These are phyloP conservation scores for Diadumene lineata DNA, from an alignment of 92 coral and sea anemone species.

Conservation along the genomic window DNA sequence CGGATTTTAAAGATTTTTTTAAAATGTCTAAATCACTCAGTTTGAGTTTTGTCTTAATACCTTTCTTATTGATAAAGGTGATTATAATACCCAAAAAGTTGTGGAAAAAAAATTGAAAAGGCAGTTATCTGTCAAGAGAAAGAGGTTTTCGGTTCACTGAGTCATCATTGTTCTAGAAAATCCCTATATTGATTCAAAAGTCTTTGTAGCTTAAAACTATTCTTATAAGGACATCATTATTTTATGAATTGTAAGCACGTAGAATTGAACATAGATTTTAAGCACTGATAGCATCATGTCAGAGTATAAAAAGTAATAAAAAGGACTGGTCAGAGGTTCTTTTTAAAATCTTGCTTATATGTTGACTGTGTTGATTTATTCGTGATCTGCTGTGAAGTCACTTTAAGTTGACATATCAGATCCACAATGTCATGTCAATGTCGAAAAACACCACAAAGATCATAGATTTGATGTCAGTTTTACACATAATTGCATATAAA, in stretches of 20 bases:
- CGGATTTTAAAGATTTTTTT: background rate
- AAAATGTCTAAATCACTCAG: conserved; percentile 2
- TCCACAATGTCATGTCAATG: background rate
- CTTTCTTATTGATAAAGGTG: background rate
- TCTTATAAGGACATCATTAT: background rate
- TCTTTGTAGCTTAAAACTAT: background rate
- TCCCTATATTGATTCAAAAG: conserved; percentile 16
- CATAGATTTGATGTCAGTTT: too few species aligned
- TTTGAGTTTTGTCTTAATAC: background rate
- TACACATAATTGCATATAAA: too few species aligned
- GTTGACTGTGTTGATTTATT: background rate
- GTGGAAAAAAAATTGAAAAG: conserved; percentile 14
- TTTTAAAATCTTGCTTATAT: background rate
- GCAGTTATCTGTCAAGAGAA: conserved; percentile 19
- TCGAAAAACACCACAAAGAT: background rate
- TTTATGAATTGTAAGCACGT: too few species aligned
- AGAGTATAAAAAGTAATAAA: too few species aligned
- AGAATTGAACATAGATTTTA: too few species aligned
- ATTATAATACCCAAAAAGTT: conserved; percentile 9
- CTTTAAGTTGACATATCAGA: background rate
- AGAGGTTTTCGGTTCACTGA: conserved; percentile 5
- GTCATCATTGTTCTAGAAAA: conserved; percentile 6
- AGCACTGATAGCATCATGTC: too few species aligned
- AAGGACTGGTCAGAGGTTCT: too few species aligned
- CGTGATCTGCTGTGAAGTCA: background rate